Conservation (phyloP, 1,140 invertebrate genomes). For the Epicauta chinensis region DNA sequence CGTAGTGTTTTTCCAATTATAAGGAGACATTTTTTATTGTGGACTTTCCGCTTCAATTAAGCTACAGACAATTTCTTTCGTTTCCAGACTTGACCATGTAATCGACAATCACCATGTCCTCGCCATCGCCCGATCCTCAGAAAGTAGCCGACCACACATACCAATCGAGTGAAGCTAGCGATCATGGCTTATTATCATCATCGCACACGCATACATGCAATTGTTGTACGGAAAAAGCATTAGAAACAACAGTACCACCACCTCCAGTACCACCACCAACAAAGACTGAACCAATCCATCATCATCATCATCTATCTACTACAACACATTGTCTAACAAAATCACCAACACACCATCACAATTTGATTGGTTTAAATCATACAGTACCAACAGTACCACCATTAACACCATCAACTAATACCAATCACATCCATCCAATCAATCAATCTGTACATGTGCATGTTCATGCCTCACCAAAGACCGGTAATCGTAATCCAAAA, state of each 20-base stretch:
- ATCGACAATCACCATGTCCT: conserved; percentile 26
- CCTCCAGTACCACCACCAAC: conserved; percentile 25
- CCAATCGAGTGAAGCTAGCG: conserved; percentile 37
- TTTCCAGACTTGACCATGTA: not conserved
- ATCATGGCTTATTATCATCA: conserved; percentile 25
- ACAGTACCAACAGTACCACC: conserved; percentile 25
- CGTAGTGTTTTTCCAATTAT: no score
- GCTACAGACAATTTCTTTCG: conserved; percentile 1
- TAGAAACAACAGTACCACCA: conserved; percentile 16
- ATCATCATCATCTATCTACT: conserved; percentile 20
- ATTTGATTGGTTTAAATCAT: conserved; percentile 6
- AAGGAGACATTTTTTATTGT: no score
- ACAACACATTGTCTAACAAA: not conserved
- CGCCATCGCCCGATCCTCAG: conserved; percentile 34
- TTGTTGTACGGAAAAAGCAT: no score
- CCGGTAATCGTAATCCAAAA: conserved; percentile 20
- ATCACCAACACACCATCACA: not conserved
- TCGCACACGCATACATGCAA: conserved; percentile 28
- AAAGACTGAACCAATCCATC: conserved; percentile 1
- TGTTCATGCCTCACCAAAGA: conserved; percentile 31
- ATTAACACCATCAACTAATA: conserved; percentile 19
- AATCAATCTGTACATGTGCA: conserved; percentile 33
- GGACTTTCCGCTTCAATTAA: no score
- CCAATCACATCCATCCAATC: conserved; percentile 25
- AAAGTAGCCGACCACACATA: conserved; percentile 31